Evolutionary conservation across 2,888 invertebrate species (phyloP), one percentile per base, ranked within the genome.

Genomic region (Sesamia inferens): DNA sequence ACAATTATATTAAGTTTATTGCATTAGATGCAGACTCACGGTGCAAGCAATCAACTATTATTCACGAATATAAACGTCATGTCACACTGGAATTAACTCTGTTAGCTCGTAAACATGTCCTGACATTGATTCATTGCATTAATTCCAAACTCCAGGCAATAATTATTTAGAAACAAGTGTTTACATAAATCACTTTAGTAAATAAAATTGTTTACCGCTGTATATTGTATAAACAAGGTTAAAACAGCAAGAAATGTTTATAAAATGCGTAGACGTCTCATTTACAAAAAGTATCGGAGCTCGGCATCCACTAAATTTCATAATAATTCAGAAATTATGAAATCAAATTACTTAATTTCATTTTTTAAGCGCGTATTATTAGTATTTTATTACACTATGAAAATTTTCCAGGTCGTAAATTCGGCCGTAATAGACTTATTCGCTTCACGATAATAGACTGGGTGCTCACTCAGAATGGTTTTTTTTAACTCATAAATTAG

Each of bases 101-200:
- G 95, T 95, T 95, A 95, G 94, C 95, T 94, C 95, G 95, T 95
- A 95, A 95, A 96, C 95, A 95, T 94, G 93, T 92, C 93, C 91
- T 92, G 94, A 94, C 95, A 93, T 93, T 95, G 94, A 95, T 95
- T 95, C 94, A 95, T 95, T 88, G 90, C 90, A 93, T 95, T 95
- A 95, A 95, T 95, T 94, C 93, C 93, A 86, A 90, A 92, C 91
- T 90, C 91, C 89, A 84, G 83, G 87, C 92, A 88, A 91, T 93
- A 91, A 93, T 92, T 90, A 91, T 94, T 92, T 90, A 89, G 90
- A 92, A 94, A 92, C 91, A 92, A 92, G 90, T 91, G 88, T 91
- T 92, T 89, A 89, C 90, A 89, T 91, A 90, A 91, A 90, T 91
- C 87, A 88, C 82, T 86, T 82, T 84, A 73, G 83, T 85, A 85